Conservation (phyloP, 1,140 invertebrate species). For the Hirudo medicinalis region DNA sequence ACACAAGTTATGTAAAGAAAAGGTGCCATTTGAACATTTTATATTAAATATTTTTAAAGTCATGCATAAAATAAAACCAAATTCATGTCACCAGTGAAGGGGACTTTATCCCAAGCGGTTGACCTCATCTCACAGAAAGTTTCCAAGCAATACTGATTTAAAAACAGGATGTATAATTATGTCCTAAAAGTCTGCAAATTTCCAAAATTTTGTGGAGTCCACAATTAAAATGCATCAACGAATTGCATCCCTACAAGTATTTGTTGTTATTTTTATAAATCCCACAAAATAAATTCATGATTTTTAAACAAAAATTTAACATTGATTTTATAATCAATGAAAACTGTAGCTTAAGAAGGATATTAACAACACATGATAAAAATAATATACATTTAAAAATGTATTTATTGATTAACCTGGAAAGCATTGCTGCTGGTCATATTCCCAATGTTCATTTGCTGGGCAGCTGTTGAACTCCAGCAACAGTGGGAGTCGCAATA, state of each 20-base stretch:
- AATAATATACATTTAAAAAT: conserved; percentile 3
- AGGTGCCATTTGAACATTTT: too few species aligned
- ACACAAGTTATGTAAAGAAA: too few species aligned
- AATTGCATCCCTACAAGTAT: too few species aligned
- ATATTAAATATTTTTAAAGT: background rate
- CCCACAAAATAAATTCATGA: too few species aligned
- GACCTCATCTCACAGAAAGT: conserved; percentile 28
- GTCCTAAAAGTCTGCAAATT: too few species aligned
- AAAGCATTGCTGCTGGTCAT: conserved; percentile 42
- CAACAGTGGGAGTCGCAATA: conserved; percentile 43
- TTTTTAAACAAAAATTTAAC: too few species aligned
- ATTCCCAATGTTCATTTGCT: conserved; percentile 41
- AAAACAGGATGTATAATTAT: background rate
- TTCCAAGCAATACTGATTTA: conserved; percentile 29
- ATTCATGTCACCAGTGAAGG: conserved; percentile 21
- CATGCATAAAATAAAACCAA: background rate
- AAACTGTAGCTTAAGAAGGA: background rate
- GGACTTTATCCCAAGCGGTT: conserved; percentile 25
- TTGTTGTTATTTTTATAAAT: too few species aligned
- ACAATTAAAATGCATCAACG: too few species aligned
- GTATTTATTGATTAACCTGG: conserved; percentile 33
- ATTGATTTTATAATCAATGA: background rate
- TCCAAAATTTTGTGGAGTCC: too few species aligned
- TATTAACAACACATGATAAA: background rate
- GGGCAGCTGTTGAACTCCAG: conserved; percentile 41